Base-by-base conservation (phyloP, 2,113 vertebrate species). In the Misgurnus mizolepis region DNA sequence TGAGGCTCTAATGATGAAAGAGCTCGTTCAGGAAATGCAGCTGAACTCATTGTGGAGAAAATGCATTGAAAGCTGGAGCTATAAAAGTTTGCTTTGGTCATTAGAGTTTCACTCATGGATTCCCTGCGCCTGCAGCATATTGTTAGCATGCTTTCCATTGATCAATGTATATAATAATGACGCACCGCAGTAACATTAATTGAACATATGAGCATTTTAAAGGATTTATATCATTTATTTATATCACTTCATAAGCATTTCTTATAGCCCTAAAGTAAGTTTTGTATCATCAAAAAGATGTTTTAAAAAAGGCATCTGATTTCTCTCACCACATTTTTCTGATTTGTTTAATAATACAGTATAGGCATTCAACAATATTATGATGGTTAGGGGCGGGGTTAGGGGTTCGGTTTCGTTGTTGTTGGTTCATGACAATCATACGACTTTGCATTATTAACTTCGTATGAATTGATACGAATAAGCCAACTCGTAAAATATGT, bases 1-100 rank as follows among this genome's bases (percentile, higher is more conserved):
- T 89, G 83, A 90, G 86, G 81, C 81, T 86, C 85, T 88, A 11
- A 79, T 88, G 90, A 88, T 88, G 84, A 90, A 91, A 88, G 81
- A 68, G 53, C 78, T 84, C 87, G 84, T 85, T 86, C 83, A 72
- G 80, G 78, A 89, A 90, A 89, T 81, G 76, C 76, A 71, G 86
- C 86, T 83, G 88, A 92, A 89, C 79, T 83, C 85, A 91, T 92
- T 91, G 89, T 43, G 53, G 58, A 80, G 64, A 55, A 88, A 85
- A 85, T 81, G 79, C 76, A 84, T 85, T 85, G 76, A 72, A 83
- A 76, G 69, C 80, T 86, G 60, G 67, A 82, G 87, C 82, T 76
- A 70, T 41, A 53, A 34, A 79, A 67, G 80, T 77, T 79, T 85
- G 78, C 82, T 79, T 86, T 84, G 85, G 85, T 79, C 81, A 78